Evolutionary conservation across 1,140 invertebrate species (phyloP).

Genomic region (Bombus fervidus): DNA sequence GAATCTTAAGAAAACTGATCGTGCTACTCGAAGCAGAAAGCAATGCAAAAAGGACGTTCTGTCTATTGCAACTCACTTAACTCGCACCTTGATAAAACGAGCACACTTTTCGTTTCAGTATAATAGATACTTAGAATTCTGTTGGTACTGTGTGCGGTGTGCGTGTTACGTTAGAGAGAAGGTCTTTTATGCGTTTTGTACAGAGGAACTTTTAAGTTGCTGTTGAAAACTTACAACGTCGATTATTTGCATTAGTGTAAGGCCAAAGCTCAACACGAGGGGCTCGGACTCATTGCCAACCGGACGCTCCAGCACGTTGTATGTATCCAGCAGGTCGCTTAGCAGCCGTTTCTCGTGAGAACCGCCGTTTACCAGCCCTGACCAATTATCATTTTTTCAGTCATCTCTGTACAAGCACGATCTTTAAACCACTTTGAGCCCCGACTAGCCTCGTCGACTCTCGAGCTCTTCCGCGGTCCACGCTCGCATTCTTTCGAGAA

Average conservation of each 20-base stretch:
- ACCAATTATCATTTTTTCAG: slow-evolving; percentile 77
- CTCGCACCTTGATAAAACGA: slow-evolving; percentile 36
- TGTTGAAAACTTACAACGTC: slow-evolving; percentile 94
- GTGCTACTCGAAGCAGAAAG: slow-evolving; percentile 20
- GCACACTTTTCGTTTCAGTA: not conserved
- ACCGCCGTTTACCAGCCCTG: slow-evolving; percentile 87
- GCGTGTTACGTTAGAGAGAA: slow-evolving; percentile 49
- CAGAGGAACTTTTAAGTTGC: slow-evolving; percentile 15
- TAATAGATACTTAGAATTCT: not conserved
- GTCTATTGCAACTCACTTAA: slow-evolving; percentile 50
- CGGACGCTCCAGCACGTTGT: slow-evolving; percentile 98
- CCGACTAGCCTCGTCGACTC: slow-evolving; percentile 3
- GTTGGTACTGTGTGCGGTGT: slow-evolving; percentile 35
- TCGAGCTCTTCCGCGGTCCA: slow-evolving; percentile 23
- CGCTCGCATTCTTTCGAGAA: not conserved
- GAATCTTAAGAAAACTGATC: not conserved
- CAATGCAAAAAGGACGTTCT: slow-evolving; percentile 46
- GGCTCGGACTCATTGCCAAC: slow-evolving; percentile 98
- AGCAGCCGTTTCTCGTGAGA: slow-evolving; percentile 96
- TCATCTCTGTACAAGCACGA: slow-evolving; percentile 55
- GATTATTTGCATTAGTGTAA: slow-evolving; percentile 99
- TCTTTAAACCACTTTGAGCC: slow-evolving; percentile 50
- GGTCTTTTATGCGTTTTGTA: slow-evolving; percentile 40
- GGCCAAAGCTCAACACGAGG: slow-evolving; percentile 97
- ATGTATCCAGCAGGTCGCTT: slow-evolving; percentile 95